A percentile compares a stretch with the other conserved stretches of the same genome.
These are phyloP conservation scores for Brachyhypopomus occidentalis DNA, from an alignment of 2,113 vertebrate species.

Conservation along the genomic window DNA sequence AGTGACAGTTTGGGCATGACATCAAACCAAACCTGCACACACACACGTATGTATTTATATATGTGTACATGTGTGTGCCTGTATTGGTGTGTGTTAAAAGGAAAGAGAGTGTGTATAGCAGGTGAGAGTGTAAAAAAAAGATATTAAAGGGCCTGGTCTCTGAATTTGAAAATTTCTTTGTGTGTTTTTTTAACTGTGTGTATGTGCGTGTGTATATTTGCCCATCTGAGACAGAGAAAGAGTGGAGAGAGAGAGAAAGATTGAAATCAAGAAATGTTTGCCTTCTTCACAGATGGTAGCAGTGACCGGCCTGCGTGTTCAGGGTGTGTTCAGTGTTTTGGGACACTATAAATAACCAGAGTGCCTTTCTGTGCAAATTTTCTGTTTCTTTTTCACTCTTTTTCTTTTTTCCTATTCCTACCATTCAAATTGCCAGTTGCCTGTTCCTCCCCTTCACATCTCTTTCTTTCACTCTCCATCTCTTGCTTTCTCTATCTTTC, in stretches of 20 bases:
- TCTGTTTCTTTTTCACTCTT: neutral
- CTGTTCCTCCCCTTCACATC: neutral
- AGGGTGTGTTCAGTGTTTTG: conserved; percentile 16
- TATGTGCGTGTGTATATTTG: neutral
- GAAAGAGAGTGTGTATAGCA: too few relatives aligned
- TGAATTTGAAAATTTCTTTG: neutral
- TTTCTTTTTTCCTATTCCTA: neutral
- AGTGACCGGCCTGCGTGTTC: neutral
- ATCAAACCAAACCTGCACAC: too few relatives aligned
- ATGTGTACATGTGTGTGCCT: too few relatives aligned
- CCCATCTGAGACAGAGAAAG: neutral
- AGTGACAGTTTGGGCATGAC: too few relatives aligned
- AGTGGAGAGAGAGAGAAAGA: too few relatives aligned
- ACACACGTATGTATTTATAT: too few relatives aligned
- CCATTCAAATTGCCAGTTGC: too few relatives aligned
- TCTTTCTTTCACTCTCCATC: neutral
- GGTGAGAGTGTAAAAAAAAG: too few relatives aligned
- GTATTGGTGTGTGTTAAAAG: too few relatives aligned
- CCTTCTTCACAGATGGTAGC: conserved; percentile 23
- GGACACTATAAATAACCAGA: conserved; percentile 36
- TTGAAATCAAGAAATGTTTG: neutral
- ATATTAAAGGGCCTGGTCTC: neutral
- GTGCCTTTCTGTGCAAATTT: neutral
- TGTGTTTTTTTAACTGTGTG: neutral
- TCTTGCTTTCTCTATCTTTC: neutral